Conservation (phyloP, 2,888 invertebrate genomes). For the Ferrisia virgata region DNA sequence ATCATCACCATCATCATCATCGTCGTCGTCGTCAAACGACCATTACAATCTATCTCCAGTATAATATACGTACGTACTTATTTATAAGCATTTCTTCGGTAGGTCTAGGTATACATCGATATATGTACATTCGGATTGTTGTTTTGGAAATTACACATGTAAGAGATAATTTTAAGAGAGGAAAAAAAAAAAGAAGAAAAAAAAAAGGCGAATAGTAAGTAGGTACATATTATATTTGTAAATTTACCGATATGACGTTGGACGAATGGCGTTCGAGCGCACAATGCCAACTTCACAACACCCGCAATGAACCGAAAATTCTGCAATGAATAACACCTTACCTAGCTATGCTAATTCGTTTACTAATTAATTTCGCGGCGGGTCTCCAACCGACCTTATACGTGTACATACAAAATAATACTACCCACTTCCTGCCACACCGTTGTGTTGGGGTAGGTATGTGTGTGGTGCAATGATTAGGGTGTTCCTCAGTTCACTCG, state of each 20-base stretch:
- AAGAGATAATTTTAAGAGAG: background rate
- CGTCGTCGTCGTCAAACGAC: too few relatives aligned
- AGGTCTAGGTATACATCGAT: background rate
- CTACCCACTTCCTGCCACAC: background rate
- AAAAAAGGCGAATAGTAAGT: conserved; percentile 15
- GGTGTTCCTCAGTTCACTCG: background rate
- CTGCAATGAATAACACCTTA: conserved; percentile 46
- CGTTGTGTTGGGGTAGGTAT: background rate
- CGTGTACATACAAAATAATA: background rate
- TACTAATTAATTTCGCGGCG: conserved; percentile 14
- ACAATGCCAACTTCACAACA: conserved; percentile 46
- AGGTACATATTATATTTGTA: background rate
- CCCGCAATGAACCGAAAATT: conserved; percentile 41
- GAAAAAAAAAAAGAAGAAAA: background rate
- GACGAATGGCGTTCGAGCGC: conserved; percentile 45
- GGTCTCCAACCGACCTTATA: conserved; percentile 41
- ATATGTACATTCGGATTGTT: too few relatives aligned
- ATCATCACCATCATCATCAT: too few relatives aligned
- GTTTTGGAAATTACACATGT: background rate
- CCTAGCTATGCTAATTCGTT: conserved; percentile 46
- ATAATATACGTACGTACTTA: background rate
- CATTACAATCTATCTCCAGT: background rate
- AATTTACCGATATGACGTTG: conserved; percentile 44
- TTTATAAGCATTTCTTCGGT: background rate
- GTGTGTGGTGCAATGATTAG: background rate